Conservation (phyloP, 2,888 invertebrate genomes). For the Erannis defoliaria region DNA sequence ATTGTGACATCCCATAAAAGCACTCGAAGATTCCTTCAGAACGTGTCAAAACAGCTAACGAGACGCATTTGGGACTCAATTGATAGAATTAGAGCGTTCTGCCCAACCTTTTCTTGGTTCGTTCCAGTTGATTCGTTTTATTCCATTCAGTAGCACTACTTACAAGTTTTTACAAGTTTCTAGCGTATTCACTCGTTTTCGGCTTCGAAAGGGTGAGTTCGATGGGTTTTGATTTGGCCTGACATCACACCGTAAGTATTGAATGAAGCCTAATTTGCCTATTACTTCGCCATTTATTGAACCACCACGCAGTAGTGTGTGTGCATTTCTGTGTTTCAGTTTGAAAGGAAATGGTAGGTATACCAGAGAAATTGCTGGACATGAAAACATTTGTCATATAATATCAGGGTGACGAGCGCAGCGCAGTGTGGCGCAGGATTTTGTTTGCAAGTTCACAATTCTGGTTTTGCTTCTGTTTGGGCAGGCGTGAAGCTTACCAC, state of each 20-base stretch:
- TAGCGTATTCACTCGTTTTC: constrained; percentile 53
- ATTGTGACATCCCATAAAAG: constrained; percentile 26
- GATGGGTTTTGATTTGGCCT: constrained; percentile 17
- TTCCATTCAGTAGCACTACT: constrained; percentile 58
- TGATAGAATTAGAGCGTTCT: constrained; percentile 35
- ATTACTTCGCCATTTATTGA: no score
- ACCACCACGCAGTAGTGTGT: no score
- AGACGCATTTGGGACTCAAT: constrained; percentile 23
- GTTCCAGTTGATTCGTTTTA: constrained; percentile 52
- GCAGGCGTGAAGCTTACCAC: no score
- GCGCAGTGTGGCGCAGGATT: no score
- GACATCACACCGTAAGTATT: constrained; percentile 38
- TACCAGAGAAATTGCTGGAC: no score
- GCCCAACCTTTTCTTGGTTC: constrained; percentile 43
- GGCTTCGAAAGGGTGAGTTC: constrained; percentile 39
- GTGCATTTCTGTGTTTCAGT: no score
- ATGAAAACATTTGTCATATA: no score
- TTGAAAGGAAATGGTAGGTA: no score
- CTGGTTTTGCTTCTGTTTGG: no score
- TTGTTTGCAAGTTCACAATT: no score
- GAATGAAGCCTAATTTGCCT: no score
- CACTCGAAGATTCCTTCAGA: constrained; percentile 18
- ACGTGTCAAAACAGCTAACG: constrained; percentile 36
- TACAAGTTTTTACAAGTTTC: constrained; percentile 63
- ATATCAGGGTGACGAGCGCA: no score